phyloP scores from a whole-genome alignment of 2,888 invertebrate genomes.

The Hypolimnas misippus region DNA sequence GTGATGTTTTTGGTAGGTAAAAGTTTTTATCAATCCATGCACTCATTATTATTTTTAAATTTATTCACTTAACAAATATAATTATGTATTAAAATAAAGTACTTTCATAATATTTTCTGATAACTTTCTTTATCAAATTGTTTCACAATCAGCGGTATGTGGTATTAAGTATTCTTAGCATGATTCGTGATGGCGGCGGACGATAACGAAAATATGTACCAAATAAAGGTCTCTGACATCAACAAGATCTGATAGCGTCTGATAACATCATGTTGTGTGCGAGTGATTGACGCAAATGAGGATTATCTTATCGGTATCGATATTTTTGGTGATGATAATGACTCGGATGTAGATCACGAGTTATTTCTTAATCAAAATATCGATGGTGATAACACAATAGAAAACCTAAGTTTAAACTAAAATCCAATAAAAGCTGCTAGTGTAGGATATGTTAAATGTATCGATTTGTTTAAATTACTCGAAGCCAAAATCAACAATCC shows the following conservation, averaged over 20 bases:
- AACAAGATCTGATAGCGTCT: slow-evolving; percentile 38
- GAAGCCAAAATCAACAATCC: slow-evolving; percentile 25
- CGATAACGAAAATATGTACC: slow-evolving; percentile 44
- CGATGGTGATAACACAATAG: not conserved
- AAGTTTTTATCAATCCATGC: too few relatives aligned
- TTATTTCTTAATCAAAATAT: slow-evolving; percentile 27
- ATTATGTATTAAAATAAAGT: too few relatives aligned
- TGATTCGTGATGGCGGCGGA: slow-evolving; percentile 26
- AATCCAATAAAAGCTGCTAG: not conserved
- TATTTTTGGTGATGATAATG: slow-evolving; percentile 43
- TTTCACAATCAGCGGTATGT: slow-evolving; percentile 38
- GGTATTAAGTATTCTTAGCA: slow-evolving; percentile 26
- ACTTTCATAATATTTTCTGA: not conserved
- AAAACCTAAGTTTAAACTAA: not conserved
- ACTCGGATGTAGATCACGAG: slow-evolving; percentile 45
- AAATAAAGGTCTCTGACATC: slow-evolving; percentile 51
- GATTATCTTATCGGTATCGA: slow-evolving; percentile 48
- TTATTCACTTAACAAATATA: not conserved
- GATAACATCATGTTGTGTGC: slow-evolving; percentile 45
- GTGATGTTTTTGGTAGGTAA: too few relatives aligned
- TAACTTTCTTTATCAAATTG: slow-evolving; percentile 24
- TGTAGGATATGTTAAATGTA: not conserved
- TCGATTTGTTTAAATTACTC: not conserved
- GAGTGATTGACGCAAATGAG: slow-evolving; percentile 51
- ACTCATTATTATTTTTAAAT: too few relatives aligned